Evolutionary conservation across 2,888 invertebrate species (phyloP).

Genomic region (Globia sparganii): DNA sequence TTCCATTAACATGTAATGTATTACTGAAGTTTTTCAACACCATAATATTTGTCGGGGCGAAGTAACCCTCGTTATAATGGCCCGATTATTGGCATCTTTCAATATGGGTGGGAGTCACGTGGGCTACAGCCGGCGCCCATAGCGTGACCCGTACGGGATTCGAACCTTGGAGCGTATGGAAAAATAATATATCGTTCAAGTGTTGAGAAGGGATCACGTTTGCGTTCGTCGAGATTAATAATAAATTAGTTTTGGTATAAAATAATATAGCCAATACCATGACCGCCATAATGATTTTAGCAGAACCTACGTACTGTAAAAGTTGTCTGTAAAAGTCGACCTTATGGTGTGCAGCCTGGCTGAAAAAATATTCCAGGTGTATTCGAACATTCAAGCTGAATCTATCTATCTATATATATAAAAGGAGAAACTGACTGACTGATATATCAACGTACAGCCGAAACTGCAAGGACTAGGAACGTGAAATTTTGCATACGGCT

Average conservation of each 20-base stretch:
- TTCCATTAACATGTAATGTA: constrained; percentile 55
- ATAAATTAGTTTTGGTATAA: constrained; percentile 34
- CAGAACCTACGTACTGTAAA: background rate
- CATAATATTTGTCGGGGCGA: constrained; percentile 60
- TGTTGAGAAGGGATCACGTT: constrained; percentile 48
- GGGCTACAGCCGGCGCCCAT: constrained; percentile 69
- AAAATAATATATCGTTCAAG: constrained; percentile 56
- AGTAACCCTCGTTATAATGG: constrained; percentile 62
- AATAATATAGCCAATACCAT: background rate
- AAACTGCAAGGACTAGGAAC: too few relatives aligned
- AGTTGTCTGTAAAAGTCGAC: too few relatives aligned
- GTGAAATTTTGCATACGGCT: too few relatives aligned
- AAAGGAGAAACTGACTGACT: too few relatives aligned
- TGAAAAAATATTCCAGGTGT: too few relatives aligned
- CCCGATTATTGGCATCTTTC: constrained; percentile 70
- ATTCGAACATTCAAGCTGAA: too few relatives aligned
- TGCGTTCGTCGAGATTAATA: constrained; percentile 32
- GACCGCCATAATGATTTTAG: background rate
- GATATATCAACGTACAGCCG: too few relatives aligned
- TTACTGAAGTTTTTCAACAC: constrained; percentile 62
- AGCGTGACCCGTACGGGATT: constrained; percentile 69
- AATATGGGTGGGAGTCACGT: constrained; percentile 72
- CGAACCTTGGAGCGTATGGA: constrained; percentile 45
- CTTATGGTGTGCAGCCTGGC: too few relatives aligned
- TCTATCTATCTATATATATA: too few relatives aligned